Base-by-base conservation (phyloP, 1,140 invertebrate genomes). In the Drosophila arawakana region DNA sequence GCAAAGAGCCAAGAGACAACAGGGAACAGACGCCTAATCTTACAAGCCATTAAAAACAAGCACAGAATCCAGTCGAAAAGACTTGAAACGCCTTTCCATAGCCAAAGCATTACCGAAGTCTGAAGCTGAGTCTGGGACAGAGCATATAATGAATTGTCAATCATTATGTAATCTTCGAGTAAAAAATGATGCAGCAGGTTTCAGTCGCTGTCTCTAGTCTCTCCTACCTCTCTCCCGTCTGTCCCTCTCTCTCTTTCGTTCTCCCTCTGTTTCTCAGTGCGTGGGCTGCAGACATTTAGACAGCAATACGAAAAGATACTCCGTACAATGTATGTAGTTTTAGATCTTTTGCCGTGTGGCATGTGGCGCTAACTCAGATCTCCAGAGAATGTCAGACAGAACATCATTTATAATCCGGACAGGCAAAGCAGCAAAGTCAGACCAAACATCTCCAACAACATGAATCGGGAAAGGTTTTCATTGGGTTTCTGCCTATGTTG, bases 131-230 rank as follows among this genome's bases (percentile, higher is more conserved):
- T 8, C 46, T 1, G 21, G 44, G 39, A 9, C 65, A 70, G 70
- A 67, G 72, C 79, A 30, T 65, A 83, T 86, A 89, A 86, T 86
- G 82, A 86, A 89, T 86, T 89, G 82, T 80, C 82, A 86, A 89
- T 89, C 82, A 89, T 86, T 89, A 86, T 83, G 84, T 77, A 86
- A 86, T 86, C 84, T 89, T 86, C 73, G 73, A 89, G 84, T 80
- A 74, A 89, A 80, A 89, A 83, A 86, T 86, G 76, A 86, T 80
- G 84, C 83, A 79, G 84, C 84, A 86, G 69, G 80, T 83, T 86
- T 75, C 37, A 47, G 44, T 57, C 43, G 34, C 11, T 15, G 46
- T 61, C 41, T 41, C 15, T 58, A 21, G 15, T 41, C 3, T 9
- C 39, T 44, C 15, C 25, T 21, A n/a, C n/a, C 18, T 57, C 37